phyloP scores from a whole-genome alignment of 1,140 invertebrate species.

The Bombus cullumanus region DNA sequence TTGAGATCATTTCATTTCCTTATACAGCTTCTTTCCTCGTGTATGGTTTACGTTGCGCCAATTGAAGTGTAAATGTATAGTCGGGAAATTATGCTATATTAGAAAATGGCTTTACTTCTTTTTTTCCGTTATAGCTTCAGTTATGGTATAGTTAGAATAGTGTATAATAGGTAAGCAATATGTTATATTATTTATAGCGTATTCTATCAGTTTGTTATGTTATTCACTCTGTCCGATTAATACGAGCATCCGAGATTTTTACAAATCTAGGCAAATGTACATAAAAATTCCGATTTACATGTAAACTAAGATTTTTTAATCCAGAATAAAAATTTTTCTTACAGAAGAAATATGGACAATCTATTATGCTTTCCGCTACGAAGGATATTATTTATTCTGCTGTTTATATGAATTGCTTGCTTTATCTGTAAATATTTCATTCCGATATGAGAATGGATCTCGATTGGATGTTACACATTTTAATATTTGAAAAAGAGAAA shows the following conservation, averaged over 20 bases:
- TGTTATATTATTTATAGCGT: neutral
- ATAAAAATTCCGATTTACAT: neutral
- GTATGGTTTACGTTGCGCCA: neutral
- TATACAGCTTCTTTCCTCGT: neutral
- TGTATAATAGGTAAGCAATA: neutral
- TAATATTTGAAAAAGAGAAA: neutral
- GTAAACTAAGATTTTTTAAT: neutral
- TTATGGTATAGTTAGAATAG: neutral
- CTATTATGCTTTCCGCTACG: neutral
- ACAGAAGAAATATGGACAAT: neutral
- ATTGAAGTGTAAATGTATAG: neutral
- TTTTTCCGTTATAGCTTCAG: neutral
- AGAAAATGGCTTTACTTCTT: neutral
- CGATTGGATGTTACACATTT: neutral
- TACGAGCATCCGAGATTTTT: slow-evolving; percentile 4
- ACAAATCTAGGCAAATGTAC: neutral
- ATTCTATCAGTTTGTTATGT: neutral
- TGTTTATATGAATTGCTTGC: neutral
- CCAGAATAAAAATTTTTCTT: slow-evolving; percentile 19
- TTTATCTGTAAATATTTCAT: slow-evolving; percentile 2
- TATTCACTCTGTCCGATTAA: neutral
- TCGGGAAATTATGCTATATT: neutral
- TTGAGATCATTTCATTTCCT: slow-evolving; percentile 23
- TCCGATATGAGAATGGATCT: neutral
- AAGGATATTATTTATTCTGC: slow-evolving; percentile 24